Conservation (phyloP, 92 coral and sea anemone species). For the Porites divaricata region DNA sequence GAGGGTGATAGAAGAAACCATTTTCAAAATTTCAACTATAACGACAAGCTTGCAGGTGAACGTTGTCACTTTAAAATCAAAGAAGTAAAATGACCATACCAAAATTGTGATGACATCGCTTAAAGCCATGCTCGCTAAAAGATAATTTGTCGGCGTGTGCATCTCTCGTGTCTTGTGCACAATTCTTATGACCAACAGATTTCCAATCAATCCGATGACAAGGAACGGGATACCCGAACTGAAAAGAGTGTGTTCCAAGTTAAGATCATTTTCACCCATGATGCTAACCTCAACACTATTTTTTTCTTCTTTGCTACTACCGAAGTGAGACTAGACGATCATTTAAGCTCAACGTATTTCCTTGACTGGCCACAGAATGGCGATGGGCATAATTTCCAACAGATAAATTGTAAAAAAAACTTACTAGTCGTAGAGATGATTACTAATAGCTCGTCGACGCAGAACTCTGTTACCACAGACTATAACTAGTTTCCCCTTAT, state of each 20-base stretch:
- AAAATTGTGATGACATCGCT: neutral
- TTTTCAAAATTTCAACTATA: neutral
- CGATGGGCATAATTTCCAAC: too few species aligned
- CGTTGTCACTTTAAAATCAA: neutral
- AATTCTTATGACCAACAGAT: neutral
- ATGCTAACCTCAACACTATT: too few species aligned
- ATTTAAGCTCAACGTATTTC: too few species aligned
- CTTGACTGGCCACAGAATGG: too few species aligned
- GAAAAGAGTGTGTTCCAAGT: neutral
- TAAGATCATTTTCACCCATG: neutral
- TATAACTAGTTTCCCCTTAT: too few species aligned
- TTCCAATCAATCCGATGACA: neutral
- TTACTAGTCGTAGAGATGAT: too few species aligned
- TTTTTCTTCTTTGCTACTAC: too few species aligned
- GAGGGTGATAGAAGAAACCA: neutral
- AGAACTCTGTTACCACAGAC: too few species aligned
- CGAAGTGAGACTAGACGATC: too few species aligned
- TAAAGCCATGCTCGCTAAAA: neutral
- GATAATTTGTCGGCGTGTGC: neutral
- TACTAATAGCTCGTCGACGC: too few species aligned
- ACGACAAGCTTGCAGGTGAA: neutral
- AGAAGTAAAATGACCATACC: neutral
- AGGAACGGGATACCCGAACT: neutral
- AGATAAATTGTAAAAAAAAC: too few species aligned
- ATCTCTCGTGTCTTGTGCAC: neutral